A percentile compares a stretch with the other conserved stretches of the same genome.
These are phyloP conservation scores for Borostomias antarcticus DNA, from an alignment of 2,797 vertebrate genomes.

Conservation along the genomic window DNA sequence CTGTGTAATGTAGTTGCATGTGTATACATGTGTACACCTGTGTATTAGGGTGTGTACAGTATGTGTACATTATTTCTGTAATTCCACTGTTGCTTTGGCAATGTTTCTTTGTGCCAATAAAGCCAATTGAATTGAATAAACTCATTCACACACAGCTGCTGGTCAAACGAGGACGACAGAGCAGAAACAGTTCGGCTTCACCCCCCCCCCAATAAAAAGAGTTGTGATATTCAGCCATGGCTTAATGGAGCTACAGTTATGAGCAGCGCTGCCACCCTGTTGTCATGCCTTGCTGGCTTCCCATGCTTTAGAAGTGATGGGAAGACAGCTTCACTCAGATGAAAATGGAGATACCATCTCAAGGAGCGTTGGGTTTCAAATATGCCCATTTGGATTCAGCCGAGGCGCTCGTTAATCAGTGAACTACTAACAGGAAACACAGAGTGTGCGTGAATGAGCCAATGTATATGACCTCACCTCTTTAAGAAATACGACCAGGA, in stretches of 20 bases:
- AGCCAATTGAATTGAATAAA: too few relatives aligned
- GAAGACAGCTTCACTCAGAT: slow-evolving; percentile 6
- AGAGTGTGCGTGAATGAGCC: too few relatives aligned
- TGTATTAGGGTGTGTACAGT: too few relatives aligned
- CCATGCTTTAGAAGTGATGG: background rate
- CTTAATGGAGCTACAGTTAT: slow-evolving; percentile 28
- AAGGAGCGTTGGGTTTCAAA: background rate
- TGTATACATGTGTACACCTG: too few relatives aligned
- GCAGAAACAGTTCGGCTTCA: background rate
- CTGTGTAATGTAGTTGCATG: too few relatives aligned
- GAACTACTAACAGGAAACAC: too few relatives aligned
- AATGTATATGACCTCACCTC: too few relatives aligned
- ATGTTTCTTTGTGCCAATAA: too few relatives aligned
- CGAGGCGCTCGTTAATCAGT: background rate
- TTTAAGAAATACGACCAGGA: too few relatives aligned
- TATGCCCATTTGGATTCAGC: background rate
- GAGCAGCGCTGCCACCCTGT: slow-evolving; percentile 23
- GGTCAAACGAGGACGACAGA: slow-evolving; percentile 23
- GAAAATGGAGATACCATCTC: slow-evolving; percentile 12
- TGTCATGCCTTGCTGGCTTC: slow-evolving; percentile 14
- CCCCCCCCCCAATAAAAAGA: slow-evolving; percentile 18
- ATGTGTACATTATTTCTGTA: too few relatives aligned
- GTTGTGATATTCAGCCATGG: slow-evolving; percentile 35
- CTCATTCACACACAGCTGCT: slow-evolving; percentile 18
- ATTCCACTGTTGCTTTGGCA: too few relatives aligned